Base-by-base conservation (phyloP, 1,140 invertebrate species). In the Pseudomyrmex flavicornis region DNA sequence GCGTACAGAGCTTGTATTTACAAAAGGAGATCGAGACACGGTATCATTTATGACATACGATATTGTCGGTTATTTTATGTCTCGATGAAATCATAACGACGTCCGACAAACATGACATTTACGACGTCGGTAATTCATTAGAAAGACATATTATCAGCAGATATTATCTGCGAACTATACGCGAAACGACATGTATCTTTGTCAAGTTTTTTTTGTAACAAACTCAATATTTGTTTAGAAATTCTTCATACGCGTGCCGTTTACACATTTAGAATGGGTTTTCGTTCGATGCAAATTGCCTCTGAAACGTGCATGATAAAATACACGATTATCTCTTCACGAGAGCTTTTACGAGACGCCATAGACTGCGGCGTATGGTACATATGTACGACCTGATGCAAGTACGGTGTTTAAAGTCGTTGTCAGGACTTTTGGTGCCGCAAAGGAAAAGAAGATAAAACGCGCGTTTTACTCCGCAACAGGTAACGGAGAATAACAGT, bases 301-400 rank as follows among this genome's bases (percentile, higher is more conserved):
- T 26, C 15, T 58, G 26, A 82, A 73, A 74, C n/a, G 48, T 56
- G n/a, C n/a, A 50, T 62, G 58, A 62, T 82, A 73, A 62, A 72
- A 72, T 54, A 52, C n/a, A 63, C 12, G n/a, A 62, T 82, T 82
- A 73, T 82, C 56, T 35, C 17, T 56, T 73, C 20, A 17, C 15
- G 15, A 10, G 26, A 80, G 15, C 56, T 82, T 82, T 74, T 73
- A 73, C 62, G 56, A 72, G 13, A 61, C 15, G 54, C 20, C 12
- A 44, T 35, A 82, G 56, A 73, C 7, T 62, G 26, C 48, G 26
- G 58, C 46, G 56, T 50, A 46, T 52, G 56, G 15, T 80, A 48
- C 10, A 2, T 61, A 73, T 7, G n/a, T 61, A 73, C 12, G 22
- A 73, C 15, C 20, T 50, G 12, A 52, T 73, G n/a, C 44, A 50